A percentile compares a stretch with the other conserved stretches of the same genome.
These are phyloP conservation scores for Antrozous pallidus DNA, from an alignment of 2,797 vertebrate genomes.

Conservation along the genomic window DNA sequence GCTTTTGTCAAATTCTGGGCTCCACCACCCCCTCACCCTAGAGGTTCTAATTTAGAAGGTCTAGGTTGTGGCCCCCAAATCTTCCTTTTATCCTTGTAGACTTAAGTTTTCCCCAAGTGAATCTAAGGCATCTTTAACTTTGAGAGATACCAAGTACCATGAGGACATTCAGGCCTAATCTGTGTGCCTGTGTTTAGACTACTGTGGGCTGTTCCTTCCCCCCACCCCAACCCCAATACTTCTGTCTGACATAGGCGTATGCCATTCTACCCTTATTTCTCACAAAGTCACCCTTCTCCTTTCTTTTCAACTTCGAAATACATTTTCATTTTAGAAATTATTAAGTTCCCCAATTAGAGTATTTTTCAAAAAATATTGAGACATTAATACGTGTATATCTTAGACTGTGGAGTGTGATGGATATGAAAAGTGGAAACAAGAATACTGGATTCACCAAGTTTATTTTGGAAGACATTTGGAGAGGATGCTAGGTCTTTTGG, in stretches of 20 bases:
- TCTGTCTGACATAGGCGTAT: neutral
- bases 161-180: neutral
- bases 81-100: neutral
- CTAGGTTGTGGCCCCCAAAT: neutral
- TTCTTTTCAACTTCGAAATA: constrained; percentile 14
- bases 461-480: neutral
- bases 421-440: neutral
- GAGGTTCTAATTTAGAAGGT: neutral
- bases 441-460: neutral
- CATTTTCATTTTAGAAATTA: constrained; percentile 16
- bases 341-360: neutral
- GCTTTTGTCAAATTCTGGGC: neutral
- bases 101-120: neutral
- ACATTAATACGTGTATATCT: neutral
- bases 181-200: neutral
- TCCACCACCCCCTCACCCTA: neutral
- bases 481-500: neutral
- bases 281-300: neutral
- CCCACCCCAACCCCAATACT: neutral
- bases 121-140: neutral
- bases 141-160: neutral
- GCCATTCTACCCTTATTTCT: neutral
- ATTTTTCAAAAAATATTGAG: neutral
- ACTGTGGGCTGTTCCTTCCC: neutral
- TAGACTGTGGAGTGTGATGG: neutral